Conservation (phyloP, 2,797 vertebrate species). For the Catamblyrhynchus diadema region DNA sequence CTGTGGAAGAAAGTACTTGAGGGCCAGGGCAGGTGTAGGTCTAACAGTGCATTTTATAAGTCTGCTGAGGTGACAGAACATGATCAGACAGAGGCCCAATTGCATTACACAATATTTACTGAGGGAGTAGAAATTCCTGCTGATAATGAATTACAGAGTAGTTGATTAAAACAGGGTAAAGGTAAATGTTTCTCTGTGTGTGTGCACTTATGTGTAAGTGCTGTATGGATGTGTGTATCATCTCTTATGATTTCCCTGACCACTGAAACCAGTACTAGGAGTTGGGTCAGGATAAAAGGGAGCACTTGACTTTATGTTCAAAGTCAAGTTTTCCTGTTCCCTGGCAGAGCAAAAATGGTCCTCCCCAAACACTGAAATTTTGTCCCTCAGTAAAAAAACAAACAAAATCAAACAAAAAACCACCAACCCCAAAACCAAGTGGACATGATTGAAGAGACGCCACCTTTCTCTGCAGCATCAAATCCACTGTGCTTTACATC, state of each 20-base stretch:
- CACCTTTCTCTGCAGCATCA: neutral
- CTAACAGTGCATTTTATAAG: neutral
- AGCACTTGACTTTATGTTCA: neutral
- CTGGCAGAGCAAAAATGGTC: neutral
- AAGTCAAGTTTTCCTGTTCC: neutral
- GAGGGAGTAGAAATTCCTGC: neutral
- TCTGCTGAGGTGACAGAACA: neutral
- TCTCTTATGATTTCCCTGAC: neutral
- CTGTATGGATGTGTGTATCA: neutral
- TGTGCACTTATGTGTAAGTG: neutral
- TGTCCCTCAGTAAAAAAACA: neutral
- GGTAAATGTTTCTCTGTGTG: neutral
- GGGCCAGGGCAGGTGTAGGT: neutral
- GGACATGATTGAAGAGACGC: fast-evolving
- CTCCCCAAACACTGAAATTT: neutral
- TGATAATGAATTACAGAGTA: neutral
- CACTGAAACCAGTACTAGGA: neutral
- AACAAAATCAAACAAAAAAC: neutral
- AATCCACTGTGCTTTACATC: neutral
- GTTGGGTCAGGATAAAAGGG: neutral
- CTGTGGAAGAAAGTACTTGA: neutral
- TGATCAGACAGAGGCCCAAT: neutral
- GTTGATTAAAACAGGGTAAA: conserved; percentile 3
- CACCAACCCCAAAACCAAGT: neutral
- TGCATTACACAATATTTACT: neutral